These are phyloP conservation scores for Julus scanicus DNA, from an alignment of 2,888 invertebrate genomes.

Conservation along the genomic window DNA sequence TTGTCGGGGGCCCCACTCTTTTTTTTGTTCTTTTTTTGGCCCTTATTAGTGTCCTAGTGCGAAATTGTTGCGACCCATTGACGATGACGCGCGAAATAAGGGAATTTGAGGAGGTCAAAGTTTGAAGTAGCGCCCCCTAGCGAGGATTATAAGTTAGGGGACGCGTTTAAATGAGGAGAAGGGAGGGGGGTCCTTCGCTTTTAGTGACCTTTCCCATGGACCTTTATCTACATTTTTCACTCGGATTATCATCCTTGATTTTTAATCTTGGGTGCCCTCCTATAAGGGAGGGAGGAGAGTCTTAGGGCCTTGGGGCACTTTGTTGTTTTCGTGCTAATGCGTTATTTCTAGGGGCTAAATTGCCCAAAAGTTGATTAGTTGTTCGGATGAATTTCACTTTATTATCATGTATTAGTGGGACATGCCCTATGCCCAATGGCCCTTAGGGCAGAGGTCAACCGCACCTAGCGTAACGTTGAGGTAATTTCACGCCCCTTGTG, in stretches of 20 bases:
- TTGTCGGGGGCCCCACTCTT: constrained; percentile 7
- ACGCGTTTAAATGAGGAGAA: neutral
- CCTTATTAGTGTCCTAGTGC: constrained; percentile 31
- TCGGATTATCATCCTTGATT: neutral
- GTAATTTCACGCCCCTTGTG: too few species aligned
- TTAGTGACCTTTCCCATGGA: constrained; percentile 9
- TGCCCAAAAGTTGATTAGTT: neutral
- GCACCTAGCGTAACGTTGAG: too few species aligned
- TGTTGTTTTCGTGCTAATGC: neutral
- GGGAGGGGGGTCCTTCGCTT: neutral
- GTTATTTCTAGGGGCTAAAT: constrained; percentile 5
- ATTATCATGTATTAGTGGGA: too few species aligned
- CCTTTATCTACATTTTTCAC: constrained; percentile 31
- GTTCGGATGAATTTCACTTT: neutral
- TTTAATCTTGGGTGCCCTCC: neutral
- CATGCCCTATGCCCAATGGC: too few species aligned
- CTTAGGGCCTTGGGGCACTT: neutral
- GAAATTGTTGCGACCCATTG: constrained; percentile 25
- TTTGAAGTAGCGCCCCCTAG: constrained; percentile 30
- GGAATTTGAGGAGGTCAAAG: neutral
- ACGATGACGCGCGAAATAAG: neutral
- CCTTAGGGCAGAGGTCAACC: too few species aligned
- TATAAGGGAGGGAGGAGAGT: neutral
- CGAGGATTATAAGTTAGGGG: neutral
- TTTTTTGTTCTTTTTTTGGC: neutral